Evolutionary conservation across 2,888 invertebrate genomes (phyloP).

Genomic region (Bimastos eiseni): DNA sequence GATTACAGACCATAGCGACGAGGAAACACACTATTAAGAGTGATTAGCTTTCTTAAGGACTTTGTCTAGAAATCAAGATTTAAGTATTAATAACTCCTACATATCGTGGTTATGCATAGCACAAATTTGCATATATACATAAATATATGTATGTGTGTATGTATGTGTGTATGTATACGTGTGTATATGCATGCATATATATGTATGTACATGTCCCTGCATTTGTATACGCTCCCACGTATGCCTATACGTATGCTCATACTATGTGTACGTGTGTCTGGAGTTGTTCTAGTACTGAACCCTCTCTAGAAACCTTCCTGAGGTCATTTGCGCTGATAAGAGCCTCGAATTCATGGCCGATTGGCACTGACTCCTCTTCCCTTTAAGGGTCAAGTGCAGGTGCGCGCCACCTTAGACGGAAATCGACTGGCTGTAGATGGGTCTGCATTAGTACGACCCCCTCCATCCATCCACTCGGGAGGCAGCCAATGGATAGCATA

Average conservation of each 20-base stretch:
- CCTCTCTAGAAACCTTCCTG: background rate
- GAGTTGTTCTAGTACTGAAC: background rate
- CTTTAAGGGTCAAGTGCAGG: constrained; percentile 13
- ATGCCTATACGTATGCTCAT: background rate
- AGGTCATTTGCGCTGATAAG: background rate
- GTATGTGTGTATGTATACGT: background rate
- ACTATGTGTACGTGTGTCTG: background rate
- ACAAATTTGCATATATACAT: background rate
- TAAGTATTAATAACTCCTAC: background rate
- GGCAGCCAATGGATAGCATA: constrained; percentile 13
- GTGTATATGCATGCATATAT: background rate
- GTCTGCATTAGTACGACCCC: background rate
- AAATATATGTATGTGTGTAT: background rate
- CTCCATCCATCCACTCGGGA: background rate
- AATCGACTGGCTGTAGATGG: background rate
- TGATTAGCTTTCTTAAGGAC: background rate
- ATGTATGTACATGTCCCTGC: background rate
- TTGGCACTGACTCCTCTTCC: background rate
- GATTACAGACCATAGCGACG: background rate
- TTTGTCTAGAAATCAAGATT: background rate
- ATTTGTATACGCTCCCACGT: background rate
- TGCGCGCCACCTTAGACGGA: constrained; percentile 6
- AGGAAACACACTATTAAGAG: background rate
- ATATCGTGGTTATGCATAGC: background rate
- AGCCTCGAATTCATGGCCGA: background rate